Percentiles rank a stretch among this genome's conserved stretches.
Conservation (phyloP, 2,113 vertebrate species). For the Bungarus multicinctus region DNA sequence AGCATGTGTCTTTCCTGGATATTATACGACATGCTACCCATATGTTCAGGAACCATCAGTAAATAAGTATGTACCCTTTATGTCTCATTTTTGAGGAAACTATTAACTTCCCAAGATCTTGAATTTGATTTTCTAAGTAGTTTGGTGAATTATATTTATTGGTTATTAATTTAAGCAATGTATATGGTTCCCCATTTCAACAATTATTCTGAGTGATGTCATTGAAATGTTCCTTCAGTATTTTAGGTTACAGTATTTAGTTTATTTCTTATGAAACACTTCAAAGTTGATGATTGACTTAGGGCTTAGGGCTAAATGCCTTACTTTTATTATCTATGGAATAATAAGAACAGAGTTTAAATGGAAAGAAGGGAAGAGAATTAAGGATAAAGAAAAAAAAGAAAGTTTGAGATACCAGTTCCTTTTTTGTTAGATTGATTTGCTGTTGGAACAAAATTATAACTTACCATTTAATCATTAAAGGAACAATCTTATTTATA, state of each 20-base stretch:
- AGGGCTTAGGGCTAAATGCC: background rate
- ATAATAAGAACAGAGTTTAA: background rate
- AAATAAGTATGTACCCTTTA: conserved; percentile 68
- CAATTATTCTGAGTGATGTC: background rate
- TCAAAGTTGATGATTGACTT: background rate
- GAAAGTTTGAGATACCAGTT: background rate
- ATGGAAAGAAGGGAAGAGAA: background rate
- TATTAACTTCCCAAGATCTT: background rate
- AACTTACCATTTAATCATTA: background rate
- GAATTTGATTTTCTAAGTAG: background rate
- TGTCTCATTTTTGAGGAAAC: conserved; percentile 33
- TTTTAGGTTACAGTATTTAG: background rate
- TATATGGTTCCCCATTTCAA: background rate
- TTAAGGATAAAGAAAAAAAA: background rate
- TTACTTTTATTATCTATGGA: background rate
- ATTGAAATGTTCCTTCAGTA: background rate
- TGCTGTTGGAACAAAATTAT: background rate
- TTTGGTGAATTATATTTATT: conserved; percentile 1
- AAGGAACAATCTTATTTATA: background rate
- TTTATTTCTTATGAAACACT: background rate
- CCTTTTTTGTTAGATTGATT: background rate
- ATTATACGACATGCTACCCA: conserved; percentile 64
- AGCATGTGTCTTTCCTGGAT: conserved; percentile 65
- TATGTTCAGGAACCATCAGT: conserved; percentile 65
- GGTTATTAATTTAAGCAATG: background rate